phyloP scores from a whole-genome alignment of 35 echinoderm and acorn worm genomes.

The Apostichopus japonicus region DNA sequence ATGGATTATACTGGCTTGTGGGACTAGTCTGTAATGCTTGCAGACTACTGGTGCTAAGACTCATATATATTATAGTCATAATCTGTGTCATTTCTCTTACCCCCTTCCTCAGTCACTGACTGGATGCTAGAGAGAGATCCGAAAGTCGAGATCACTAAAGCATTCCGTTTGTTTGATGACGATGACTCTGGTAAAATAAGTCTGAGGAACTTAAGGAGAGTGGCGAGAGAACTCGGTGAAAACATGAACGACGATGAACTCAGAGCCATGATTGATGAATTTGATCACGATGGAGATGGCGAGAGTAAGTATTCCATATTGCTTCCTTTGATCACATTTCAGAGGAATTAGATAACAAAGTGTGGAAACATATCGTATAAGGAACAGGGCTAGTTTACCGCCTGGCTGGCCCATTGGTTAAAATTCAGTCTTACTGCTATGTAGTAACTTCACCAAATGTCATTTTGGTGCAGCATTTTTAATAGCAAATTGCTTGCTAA shows the following conservation, averaged over 20 bases:
- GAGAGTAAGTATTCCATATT: conserved; percentile 73
- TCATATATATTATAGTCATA: not conserved
- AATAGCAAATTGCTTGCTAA: too few species aligned
- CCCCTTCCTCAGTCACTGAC: conserved; percentile 74
- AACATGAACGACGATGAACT: conserved; percentile 98
- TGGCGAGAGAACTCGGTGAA: conserved; percentile 92
- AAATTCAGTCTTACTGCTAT: too few species aligned
- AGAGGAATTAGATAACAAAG: too few species aligned
- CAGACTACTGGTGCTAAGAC: too few species aligned
- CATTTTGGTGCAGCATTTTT: too few species aligned
- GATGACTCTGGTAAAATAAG: conserved; percentile 98
- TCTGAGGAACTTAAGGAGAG: conserved; percentile 81
- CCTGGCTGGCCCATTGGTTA: too few species aligned
- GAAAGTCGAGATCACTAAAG: conserved; percentile 91
- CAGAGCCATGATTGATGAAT: conserved; percentile 97
- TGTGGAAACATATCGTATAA: too few species aligned
- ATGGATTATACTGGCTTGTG: too few species aligned
- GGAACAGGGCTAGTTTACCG: too few species aligned
- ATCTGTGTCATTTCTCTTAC: not conserved
- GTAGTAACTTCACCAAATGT: too few species aligned
- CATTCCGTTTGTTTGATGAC: conserved; percentile 95
- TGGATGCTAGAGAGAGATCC: conserved; percentile 96
- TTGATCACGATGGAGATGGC: conserved; percentile 96
- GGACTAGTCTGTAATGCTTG: too few species aligned
- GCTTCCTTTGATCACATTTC: too few species aligned